Conservation (phyloP, 1,140 invertebrate genomes). For the Hermetia illucens region DNA sequence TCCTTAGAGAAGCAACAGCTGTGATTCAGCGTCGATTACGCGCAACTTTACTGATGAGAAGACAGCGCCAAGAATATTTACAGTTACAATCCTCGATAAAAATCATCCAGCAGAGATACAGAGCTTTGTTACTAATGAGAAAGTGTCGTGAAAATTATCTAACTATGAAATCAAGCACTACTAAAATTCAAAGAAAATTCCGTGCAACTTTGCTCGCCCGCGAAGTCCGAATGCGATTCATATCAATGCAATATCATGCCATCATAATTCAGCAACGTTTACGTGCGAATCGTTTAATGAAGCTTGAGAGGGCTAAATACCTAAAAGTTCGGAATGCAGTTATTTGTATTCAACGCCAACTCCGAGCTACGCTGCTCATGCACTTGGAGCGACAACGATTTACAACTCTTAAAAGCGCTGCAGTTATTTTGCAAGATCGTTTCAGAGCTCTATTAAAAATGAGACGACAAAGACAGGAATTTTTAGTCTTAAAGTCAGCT, state of each 20-base stretch:
- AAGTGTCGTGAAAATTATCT: too few species aligned
- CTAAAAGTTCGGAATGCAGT: constrained; percentile 6
- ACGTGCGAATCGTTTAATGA: constrained; percentile 13
- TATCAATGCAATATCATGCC: not conserved
- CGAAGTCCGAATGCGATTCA: constrained; percentile 2
- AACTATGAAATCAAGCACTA: constrained; percentile 12
- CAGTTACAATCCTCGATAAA: too few species aligned
- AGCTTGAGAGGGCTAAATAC: constrained; percentile 8
- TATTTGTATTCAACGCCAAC: constrained; percentile 17
- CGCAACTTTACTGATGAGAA: not conserved
- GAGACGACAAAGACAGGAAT: constrained; percentile 20
- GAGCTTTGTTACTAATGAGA: too few species aligned
- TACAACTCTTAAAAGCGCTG: constrained; percentile 20
- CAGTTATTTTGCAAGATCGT: constrained; percentile 30
- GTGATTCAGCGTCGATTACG: constrained; percentile 8
- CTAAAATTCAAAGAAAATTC: constrained; percentile 21
- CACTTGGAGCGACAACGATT: constrained; percentile 12
- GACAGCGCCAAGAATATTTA: constrained; percentile 6
- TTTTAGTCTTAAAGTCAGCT: constrained; percentile 16
- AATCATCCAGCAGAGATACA: too few species aligned
- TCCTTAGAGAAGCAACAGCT: not conserved
- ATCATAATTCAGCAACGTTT: constrained; percentile 1
- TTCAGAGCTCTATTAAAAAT: constrained; percentile 26
- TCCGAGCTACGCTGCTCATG: constrained; percentile 11
- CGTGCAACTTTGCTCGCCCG: constrained; percentile 14